A percentile compares a stretch with the other conserved stretches of the same genome.
Conservation (phyloP, 53 echinoderm and acorn worm genomes). For the Astropecten irregularis region DNA sequence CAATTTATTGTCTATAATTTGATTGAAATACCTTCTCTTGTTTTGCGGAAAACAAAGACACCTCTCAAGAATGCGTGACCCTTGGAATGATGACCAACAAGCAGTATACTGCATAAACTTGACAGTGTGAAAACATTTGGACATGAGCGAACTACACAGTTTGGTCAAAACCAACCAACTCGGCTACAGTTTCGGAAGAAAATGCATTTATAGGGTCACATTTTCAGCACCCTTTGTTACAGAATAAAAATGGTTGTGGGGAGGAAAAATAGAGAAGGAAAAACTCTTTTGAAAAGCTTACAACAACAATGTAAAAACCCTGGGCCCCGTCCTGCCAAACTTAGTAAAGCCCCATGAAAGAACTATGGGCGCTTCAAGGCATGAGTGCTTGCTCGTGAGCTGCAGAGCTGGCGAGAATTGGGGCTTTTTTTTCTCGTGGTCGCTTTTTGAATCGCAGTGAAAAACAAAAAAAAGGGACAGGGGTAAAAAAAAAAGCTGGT, state of each 20-base stretch:
- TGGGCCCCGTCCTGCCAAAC: background rate
- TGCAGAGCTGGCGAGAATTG: background rate
- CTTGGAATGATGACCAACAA: too few relatives aligned
- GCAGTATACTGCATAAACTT: too few relatives aligned
- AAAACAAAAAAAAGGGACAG: background rate
- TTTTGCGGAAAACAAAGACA: too few relatives aligned
- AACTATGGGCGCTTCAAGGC: background rate
- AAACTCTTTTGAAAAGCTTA: background rate
- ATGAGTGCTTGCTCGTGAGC: background rate
- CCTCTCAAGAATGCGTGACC: too few relatives aligned
- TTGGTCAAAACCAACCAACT: background rate
- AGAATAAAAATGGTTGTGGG: background rate
- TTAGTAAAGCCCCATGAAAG: background rate
- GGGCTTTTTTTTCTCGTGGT: background rate
- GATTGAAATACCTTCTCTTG: too few relatives aligned
- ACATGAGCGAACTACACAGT: background rate
- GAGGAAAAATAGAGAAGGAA: background rate
- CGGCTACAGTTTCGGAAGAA: constrained; percentile 34
- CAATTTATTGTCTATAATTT: too few relatives aligned
- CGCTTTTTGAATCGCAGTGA: background rate
- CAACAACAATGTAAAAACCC: background rate
- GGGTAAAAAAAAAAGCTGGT: background rate
- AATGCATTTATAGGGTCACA: background rate
- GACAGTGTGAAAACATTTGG: too few relatives aligned
- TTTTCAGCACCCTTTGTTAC: background rate